Conservation (phyloP, 2,113 vertebrate species). For the Noturus placidus region DNA sequence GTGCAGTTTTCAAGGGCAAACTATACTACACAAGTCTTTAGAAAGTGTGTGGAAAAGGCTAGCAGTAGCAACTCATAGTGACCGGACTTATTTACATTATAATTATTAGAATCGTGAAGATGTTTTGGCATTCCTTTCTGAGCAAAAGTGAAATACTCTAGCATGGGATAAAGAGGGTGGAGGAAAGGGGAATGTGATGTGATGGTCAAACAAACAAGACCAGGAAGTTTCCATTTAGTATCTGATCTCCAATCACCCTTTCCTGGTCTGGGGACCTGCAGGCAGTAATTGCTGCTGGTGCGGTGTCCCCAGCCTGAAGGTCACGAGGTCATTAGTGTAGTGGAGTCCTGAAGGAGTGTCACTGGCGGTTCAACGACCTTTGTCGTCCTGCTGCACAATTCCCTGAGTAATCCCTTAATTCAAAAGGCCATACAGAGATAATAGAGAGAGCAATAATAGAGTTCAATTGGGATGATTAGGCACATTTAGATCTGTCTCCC, state of each 20-base stretch:
- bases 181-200: neutral
- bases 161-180: neutral
- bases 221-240: slow-evolving; percentile 27
- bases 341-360: slow-evolving; percentile 67
- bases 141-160: neutral
- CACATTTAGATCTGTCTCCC: slow-evolving; percentile 61
- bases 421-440: slow-evolving; percentile 68
- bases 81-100: neutral
- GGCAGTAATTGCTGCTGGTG: slow-evolving; percentile 50
- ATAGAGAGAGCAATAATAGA: slow-evolving; percentile 67
- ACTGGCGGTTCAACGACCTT: slow-evolving; percentile 69
- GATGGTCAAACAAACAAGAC: slow-evolving; percentile 34
- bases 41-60: no score
- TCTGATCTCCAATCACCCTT: slow-evolving; percentile 37
- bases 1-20: slow-evolving; percentile 13
- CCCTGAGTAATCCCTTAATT: slow-evolving; percentile 63
- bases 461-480: slow-evolving; percentile 68
- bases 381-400: slow-evolving; percentile 65
- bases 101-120: neutral
- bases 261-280: slow-evolving; percentile 46
- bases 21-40: neutral
- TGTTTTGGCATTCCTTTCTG: neutral
- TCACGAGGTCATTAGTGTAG: slow-evolving; percentile 73
- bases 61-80: neutral
- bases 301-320: slow-evolving; percentile 54